Percentiles rank a stretch among this genome's conserved stretches.
phyloP scores from a whole-genome alignment of 2,797 vertebrate genomes.

The Lepilemur septentrionalis region DNA sequence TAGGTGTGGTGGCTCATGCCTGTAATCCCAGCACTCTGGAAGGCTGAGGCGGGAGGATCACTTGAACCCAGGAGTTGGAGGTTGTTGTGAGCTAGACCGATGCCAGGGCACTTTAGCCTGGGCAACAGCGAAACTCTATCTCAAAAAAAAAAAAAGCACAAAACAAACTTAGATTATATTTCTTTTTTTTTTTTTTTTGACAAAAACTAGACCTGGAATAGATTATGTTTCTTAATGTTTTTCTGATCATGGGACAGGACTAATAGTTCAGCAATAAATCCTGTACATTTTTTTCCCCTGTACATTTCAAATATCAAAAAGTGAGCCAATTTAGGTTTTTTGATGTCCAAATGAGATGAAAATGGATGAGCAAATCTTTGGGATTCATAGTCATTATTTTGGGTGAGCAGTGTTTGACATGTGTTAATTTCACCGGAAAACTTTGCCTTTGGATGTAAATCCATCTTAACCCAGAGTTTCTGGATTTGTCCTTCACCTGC shows the following conservation, averaged over 20 bases:
- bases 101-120: no score
- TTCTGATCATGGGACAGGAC: background rate
- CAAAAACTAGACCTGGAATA: no score
- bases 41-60: no score
- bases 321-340: background rate
- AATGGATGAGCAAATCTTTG: background rate
- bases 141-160: no score
- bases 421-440: constrained; percentile 9
- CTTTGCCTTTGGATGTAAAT: constrained; percentile 21
- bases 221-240: background rate
- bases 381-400: background rate
- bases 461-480: constrained; percentile 7
- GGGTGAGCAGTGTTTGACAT: background rate
- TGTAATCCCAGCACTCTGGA: no score
- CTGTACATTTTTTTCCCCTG: background rate
- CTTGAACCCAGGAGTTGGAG: no score
- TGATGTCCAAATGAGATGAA: background rate
- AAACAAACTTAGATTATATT: background rate
- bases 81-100: no score
- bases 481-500: background rate
- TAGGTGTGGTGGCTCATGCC: no score
- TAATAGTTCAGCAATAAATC: background rate
- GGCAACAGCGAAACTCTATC: no score
- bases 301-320: background rate
- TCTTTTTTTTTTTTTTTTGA: background rate